Base-by-base conservation (phyloP, 2,113 vertebrate species). In the Tragelaphus buxtoni region DNA sequence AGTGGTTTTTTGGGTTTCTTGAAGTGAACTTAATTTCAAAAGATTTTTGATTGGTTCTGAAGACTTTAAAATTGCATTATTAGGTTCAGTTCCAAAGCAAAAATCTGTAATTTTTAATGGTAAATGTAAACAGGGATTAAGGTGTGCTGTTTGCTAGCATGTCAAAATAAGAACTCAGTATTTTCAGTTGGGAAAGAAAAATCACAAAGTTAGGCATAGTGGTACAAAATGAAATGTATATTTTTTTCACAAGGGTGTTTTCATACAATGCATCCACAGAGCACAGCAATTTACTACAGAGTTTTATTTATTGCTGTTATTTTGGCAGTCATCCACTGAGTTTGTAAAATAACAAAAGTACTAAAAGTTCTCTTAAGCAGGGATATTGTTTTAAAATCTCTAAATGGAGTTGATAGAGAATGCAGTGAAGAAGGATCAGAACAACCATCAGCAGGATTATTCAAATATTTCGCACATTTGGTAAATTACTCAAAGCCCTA, bases 81-180 rank as follows among this genome's bases (percentile, higher is more conserved):
- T 42, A 90, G 60, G 17, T 17, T 97, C 77, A n/a, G 58, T 93
- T 96, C 81, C 69, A 96, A 95, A 96, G 55, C 30, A 97, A 96
- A 63, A 81, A 79, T 9, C 82, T 30, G n/a, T 69, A 65, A 87
- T 30, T 61, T 74, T 94, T 94, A 88, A 14, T 47, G 63, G 58
- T 94, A 97, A 98, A 94, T 76, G n/a, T 56, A 98, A 98, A 95
- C 1, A 95, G 42, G 47, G 76, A 72, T 60, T 30, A 96, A 16
- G 89, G 81, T 20, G 87, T 9, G 42, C 76, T 42, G 45, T 49
- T 98, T 88, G 22, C 28, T 28, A 97, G 32, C 2, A 4, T 60
- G 79, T 96, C 83, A 97, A 96, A 97, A 96, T 89, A 95, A 88
- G 49, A 95, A 94, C 3, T 24, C 0, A 83, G 10, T 11, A 7